A percentile compares a stretch with the other conserved stretches of the same genome.
Conservation (phyloP, 2,797 vertebrate species). For the Percopsis omiscomaycus region DNA sequence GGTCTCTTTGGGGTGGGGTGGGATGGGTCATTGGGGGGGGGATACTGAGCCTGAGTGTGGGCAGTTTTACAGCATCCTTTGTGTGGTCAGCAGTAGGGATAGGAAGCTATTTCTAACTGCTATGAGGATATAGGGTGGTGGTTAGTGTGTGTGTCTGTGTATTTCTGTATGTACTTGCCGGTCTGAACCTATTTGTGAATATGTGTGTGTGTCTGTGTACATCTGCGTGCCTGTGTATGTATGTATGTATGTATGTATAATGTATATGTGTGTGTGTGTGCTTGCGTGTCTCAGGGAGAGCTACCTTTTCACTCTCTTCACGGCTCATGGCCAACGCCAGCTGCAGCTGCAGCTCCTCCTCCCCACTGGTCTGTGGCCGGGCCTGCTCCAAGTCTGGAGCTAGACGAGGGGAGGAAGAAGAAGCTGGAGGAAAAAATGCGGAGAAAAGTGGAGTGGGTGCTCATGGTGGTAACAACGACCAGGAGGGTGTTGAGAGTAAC, state of each 20-base stretch:
- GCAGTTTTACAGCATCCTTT: constrained; percentile 39
- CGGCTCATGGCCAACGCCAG: constrained; percentile 96
- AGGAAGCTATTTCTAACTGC: constrained; percentile 36
- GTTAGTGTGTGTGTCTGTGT: neutral
- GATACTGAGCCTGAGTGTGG: constrained; percentile 10
- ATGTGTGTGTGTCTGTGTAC: neutral
- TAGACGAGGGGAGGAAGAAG: constrained; percentile 81
- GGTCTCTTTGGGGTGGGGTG: constrained; percentile 15
- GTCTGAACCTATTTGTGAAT: neutral
- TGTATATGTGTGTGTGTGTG: constrained; percentile 23
- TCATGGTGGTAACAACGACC: constrained; percentile 14
- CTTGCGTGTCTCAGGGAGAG: constrained; percentile 18
- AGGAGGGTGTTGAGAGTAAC: constrained; percentile 20
- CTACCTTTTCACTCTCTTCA: constrained; percentile 95
- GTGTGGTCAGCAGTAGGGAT: constrained; percentile 26
- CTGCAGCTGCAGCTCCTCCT: constrained; percentile 95
- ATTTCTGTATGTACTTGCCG: no score
- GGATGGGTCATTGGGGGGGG: constrained; percentile 14
- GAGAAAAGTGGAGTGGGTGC: constrained; percentile 24
- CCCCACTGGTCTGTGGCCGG: constrained; percentile 88
- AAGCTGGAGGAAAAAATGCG: constrained; percentile 70
- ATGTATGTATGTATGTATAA: constrained; percentile 4
- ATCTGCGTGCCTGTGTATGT: constrained; percentile 6
- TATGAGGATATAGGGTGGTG: constrained; percentile 22
- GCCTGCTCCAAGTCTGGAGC: constrained; percentile 91